Conservation (phyloP, 2,888 invertebrate species). For the Patella ulyssiponensis region DNA sequence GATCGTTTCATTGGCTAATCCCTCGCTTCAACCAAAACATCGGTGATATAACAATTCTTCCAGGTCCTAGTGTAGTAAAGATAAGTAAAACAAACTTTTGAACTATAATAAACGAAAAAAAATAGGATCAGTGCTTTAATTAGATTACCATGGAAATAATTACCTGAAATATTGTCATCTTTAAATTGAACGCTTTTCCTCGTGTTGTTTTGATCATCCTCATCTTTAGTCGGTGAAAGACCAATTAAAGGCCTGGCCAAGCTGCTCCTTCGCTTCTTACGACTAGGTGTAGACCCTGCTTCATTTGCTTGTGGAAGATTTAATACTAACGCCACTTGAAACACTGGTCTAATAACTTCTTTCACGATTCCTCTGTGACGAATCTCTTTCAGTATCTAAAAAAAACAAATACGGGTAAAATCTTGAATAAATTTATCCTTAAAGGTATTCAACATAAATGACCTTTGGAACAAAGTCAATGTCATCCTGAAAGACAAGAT, state of each 20-base stretch:
- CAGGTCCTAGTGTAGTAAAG: too few relatives aligned
- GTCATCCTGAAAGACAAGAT: too few relatives aligned
- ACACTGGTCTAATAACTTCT: slow-evolving; percentile 60
- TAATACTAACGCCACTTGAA: slow-evolving; percentile 64
- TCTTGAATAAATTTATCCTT: too few relatives aligned
- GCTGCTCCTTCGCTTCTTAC: neutral
- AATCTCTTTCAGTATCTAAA: slow-evolving; percentile 67
- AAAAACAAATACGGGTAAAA: neutral
- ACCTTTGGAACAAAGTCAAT: too few relatives aligned
- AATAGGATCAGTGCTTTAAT: too few relatives aligned
- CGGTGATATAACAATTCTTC: too few relatives aligned
- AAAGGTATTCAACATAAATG: too few relatives aligned
- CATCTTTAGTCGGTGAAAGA: neutral
- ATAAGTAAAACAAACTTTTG: too few relatives aligned
- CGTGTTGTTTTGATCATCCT: neutral
- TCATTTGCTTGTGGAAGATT: slow-evolving; percentile 46
- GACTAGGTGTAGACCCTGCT: slow-evolving; percentile 3
- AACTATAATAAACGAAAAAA: too few relatives aligned
- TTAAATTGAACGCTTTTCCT: slow-evolving; percentile 2
- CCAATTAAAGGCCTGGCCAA: slow-evolving; percentile 24
- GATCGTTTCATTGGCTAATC: too few relatives aligned
- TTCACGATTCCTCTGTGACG: slow-evolving; percentile 61
- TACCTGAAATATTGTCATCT: slow-evolving; percentile 12
- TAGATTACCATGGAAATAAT: too few relatives aligned
- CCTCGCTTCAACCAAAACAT: too few relatives aligned